Conservation (phyloP, 2,888 invertebrate species). For the Drosophila demipolita region DNA sequence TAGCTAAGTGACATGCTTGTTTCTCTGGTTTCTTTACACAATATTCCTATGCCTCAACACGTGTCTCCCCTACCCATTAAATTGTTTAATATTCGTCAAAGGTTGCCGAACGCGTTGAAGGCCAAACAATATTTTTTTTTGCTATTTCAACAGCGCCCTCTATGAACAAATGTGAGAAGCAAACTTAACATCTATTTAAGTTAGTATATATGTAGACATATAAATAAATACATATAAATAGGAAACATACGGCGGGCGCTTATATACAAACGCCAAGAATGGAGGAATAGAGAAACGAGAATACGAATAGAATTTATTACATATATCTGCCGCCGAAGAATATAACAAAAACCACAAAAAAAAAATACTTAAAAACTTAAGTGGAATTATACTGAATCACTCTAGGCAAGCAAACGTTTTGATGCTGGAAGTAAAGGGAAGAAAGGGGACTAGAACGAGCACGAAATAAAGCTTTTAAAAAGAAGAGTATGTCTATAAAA, state of each 20-base stretch:
- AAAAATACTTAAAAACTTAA: slow-evolving; percentile 42
- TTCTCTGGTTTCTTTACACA: slow-evolving; percentile 73
- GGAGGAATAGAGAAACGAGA: slow-evolving; percentile 34
- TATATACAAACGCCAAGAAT: slow-evolving; percentile 54
- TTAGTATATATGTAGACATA: slow-evolving; percentile 4
- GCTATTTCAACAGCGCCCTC: slow-evolving; percentile 52
- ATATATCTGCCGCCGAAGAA: slow-evolving; percentile 60
- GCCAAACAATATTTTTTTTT: slow-evolving; percentile 66
- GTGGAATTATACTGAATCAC: slow-evolving; percentile 59
- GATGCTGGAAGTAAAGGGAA: slow-evolving; percentile 14
- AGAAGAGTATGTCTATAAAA: slow-evolving; percentile 52
- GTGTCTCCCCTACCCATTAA: slow-evolving; percentile 48
- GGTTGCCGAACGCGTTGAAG: slow-evolving; percentile 77
- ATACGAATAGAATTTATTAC: slow-evolving; percentile 71
- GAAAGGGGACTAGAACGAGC: slow-evolving; percentile 25
- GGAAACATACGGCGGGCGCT: slow-evolving; percentile 47
- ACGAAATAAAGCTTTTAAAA: slow-evolving; percentile 20
- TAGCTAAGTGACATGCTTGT: slow-evolving; percentile 73
- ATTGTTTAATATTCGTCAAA: slow-evolving; percentile 80
- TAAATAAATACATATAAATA: slow-evolving; percentile 39
- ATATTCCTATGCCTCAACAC: slow-evolving; percentile 53
- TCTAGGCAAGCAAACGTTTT: slow-evolving; percentile 47
- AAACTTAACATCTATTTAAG: neutral
- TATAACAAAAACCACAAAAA: slow-evolving; percentile 11
- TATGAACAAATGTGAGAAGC: slow-evolving; percentile 33